Percentiles rank a stretch among this genome's conserved stretches.
These are phyloP conservation scores for Montipora cactus DNA, from an alignment of 64 coral and sea anemone genomes.

Conservation along the genomic window DNA sequence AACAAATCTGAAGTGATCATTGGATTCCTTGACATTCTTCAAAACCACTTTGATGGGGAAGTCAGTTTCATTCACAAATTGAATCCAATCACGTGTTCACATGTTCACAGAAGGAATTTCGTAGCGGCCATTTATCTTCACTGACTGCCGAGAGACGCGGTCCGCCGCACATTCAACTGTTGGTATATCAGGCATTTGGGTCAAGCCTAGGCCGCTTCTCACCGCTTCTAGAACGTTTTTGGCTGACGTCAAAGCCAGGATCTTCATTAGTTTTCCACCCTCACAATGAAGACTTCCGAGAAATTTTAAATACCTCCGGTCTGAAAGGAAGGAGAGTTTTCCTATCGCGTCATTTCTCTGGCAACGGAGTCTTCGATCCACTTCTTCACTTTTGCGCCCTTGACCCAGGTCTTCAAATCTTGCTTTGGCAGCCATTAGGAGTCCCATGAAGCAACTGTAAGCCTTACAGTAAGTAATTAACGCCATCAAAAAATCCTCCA, in stretches of 20 bases:
- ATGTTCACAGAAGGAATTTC: too few relatives aligned
- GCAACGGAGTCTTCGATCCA: constrained; percentile 9
- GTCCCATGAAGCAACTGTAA: constrained; percentile 40
- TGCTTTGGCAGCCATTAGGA: constrained; percentile 21
- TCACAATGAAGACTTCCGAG: constrained; percentile 6
- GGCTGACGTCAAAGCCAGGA: not conserved
- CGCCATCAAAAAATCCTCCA: constrained; percentile 52
- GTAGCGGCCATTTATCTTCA: too few relatives aligned
- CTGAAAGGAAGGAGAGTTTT: constrained; percentile 44
- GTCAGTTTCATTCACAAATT: constrained; percentile 35
- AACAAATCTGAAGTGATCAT: not conserved
- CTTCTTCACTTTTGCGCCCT: not conserved
- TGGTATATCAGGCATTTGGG: not conserved
- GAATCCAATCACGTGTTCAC: not conserved
- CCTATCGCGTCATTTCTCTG: not conserved
- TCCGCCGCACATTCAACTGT: constrained; percentile 22
- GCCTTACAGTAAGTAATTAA: constrained; percentile 22
- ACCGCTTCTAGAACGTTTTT: constrained; percentile 5
- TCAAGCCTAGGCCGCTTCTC: not conserved
- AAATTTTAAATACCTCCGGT: constrained; percentile 21
- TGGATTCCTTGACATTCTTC: not conserved
- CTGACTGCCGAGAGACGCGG: constrained; percentile 3
- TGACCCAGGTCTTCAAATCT: not conserved
- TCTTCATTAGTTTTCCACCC: constrained; percentile 56
- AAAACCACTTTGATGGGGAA: constrained; percentile 45